Percentiles rank a stretch among this genome's conserved stretches.
These are phyloP conservation scores for Guaruba guarouba DNA, from an alignment of 2,113 vertebrate species.

Conservation along the genomic window DNA sequence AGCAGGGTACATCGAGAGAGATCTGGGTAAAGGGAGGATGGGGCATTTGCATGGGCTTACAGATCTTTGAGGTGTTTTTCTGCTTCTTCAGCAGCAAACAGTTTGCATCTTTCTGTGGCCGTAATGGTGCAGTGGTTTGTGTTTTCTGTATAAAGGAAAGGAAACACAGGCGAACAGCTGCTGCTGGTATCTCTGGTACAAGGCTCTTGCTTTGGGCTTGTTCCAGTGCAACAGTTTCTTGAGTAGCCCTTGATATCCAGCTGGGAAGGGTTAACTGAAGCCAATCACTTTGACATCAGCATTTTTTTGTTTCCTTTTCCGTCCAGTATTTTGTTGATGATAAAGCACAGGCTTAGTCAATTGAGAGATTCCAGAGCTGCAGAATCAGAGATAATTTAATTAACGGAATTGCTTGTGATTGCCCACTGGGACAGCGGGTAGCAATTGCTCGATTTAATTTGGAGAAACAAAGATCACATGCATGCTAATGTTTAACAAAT, in stretches of 20 bases:
- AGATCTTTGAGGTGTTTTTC: not conserved
- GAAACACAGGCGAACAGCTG: slow-evolving; percentile 15
- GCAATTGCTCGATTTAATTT: slow-evolving; percentile 74
- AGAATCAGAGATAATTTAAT: slow-evolving; percentile 77
- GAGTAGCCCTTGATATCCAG: slow-evolving; percentile 23
- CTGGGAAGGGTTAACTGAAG: slow-evolving; percentile 61
- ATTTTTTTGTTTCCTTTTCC: slow-evolving; percentile 52
- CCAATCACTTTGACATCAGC: slow-evolving; percentile 25
- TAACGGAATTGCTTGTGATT: slow-evolving; percentile 70
- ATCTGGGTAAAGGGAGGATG: not conserved
- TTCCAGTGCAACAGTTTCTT: slow-evolving; percentile 27
- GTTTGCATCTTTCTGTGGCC: not conserved
- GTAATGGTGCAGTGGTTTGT: not conserved
- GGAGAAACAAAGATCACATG: slow-evolving; percentile 71
- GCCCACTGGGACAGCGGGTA: slow-evolving; percentile 62
- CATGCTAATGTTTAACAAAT: slow-evolving; percentile 73
- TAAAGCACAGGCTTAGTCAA: slow-evolving; percentile 70
- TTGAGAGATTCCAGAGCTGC: slow-evolving; percentile 72
- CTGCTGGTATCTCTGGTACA: not conserved
- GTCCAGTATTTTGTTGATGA: slow-evolving; percentile 66
- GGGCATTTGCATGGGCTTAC: not conserved
- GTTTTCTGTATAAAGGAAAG: not conserved
- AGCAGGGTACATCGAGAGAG: not conserved
- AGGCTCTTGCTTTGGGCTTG: not conserved
- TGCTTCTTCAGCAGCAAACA: not conserved